Percentiles rank a stretch among this genome's conserved stretches.
Conservation (phyloP, 1,140 invertebrate species). For the Ridgeia piscesae region DNA sequence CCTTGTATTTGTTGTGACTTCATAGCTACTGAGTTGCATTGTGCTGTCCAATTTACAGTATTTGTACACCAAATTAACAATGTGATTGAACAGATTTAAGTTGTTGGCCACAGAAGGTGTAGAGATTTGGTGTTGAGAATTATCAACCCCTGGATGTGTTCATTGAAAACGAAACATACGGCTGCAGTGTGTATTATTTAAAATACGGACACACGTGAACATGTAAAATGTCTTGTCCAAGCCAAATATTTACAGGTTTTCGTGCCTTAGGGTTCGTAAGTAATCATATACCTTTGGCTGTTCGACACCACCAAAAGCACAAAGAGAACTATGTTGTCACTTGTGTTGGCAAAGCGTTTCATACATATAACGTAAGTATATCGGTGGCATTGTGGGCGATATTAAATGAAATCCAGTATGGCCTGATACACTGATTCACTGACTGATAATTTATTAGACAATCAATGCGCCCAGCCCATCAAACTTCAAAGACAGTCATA, state of each 20-base stretch:
- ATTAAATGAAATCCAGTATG: not conserved
- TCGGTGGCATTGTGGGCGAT: not conserved
- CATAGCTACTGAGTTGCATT: too few relatives aligned
- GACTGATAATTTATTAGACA: too few relatives aligned
- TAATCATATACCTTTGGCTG: conserved; percentile 83
- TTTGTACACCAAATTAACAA: too few relatives aligned
- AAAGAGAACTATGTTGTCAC: conserved; percentile 88
- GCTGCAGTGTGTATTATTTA: not conserved
- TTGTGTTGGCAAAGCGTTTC: conserved; percentile 85
- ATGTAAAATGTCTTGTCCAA: conserved; percentile 5
- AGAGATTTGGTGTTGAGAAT: too few relatives aligned
- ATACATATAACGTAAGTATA: conserved; percentile 77
- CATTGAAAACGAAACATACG: not conserved
- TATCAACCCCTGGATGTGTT: not conserved
- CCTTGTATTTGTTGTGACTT: too few relatives aligned
- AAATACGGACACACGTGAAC: not conserved
- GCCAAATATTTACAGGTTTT: conserved; percentile 75
- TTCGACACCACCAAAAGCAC: conserved; percentile 79
- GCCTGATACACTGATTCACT: too few relatives aligned
- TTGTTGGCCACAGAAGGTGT: too few relatives aligned
- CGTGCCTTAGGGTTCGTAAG: conserved; percentile 89
- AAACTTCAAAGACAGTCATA: too few relatives aligned
- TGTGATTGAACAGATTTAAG: too few relatives aligned
- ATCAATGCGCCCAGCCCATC: too few relatives aligned
- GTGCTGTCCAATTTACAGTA: too few relatives aligned